These are phyloP conservation scores for Vesta saturnalis DNA, from an alignment of 2,888 invertebrate genomes.

Conservation along the genomic window DNA sequence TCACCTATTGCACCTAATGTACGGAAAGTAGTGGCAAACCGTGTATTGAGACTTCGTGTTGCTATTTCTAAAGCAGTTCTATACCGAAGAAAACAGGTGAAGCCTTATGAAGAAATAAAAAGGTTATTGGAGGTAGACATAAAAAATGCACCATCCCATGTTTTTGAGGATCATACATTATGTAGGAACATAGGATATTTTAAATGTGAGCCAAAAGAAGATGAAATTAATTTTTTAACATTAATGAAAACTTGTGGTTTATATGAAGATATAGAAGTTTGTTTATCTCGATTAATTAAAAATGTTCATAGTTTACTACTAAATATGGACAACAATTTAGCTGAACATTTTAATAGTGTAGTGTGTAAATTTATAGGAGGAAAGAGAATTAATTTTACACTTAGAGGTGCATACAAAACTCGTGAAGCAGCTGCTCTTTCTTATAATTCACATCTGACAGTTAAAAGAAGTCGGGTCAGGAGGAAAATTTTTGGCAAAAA, in stretches of 20 bases:
- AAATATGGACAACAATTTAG: conserved; percentile 24
- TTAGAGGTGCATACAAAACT: conserved; percentile 15
- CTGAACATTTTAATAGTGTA: conserved; percentile 17
- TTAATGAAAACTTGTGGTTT: conserved; percentile 27
- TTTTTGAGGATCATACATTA: conserved; percentile 17
- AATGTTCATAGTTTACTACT: conserved; percentile 22
- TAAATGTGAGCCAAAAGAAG: neutral
- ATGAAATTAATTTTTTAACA: conserved; percentile 12
- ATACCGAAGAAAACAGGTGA: neutral
- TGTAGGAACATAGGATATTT: conserved; percentile 1
- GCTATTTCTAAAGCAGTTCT: conserved; percentile 2
- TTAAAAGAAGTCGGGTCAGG: neutral
- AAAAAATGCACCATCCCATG: conserved; percentile 10
- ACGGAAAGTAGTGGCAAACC: neutral
- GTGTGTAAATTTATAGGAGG: conserved; percentile 24
- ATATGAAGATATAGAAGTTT: conserved; percentile 20
- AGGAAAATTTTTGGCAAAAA: neutral
- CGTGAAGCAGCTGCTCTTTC: conserved; percentile 23
- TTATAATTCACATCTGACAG: conserved; percentile 15
- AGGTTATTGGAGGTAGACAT: neutral
- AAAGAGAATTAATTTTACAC: conserved; percentile 21
- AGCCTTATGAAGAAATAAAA: neutral
- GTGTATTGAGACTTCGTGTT: neutral
- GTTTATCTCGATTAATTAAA: conserved; percentile 8
- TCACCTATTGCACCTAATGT: neutral